A percentile compares a stretch with the other conserved stretches of the same genome.
Evolutionary conservation across 2,888 invertebrate species (phyloP).

Genomic region (Doris montereyensis): DNA sequence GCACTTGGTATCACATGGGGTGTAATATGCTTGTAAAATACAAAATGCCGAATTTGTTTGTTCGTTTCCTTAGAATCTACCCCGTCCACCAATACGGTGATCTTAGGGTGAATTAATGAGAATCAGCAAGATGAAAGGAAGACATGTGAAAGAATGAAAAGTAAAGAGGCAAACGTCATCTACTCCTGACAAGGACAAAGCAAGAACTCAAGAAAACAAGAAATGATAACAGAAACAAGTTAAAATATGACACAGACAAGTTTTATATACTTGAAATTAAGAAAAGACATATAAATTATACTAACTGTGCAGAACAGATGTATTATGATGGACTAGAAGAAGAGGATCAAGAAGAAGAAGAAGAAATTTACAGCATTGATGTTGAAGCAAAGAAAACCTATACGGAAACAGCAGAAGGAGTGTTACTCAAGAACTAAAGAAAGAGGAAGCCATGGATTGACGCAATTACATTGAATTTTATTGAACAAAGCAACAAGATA

Average conservation of each 20-base stretch:
- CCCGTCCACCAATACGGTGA: too few relatives aligned
- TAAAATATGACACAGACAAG: background rate
- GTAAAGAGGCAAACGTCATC: too few relatives aligned
- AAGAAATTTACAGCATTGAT: background rate
- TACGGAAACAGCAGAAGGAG: background rate
- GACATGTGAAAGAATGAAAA: too few relatives aligned
- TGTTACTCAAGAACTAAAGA: background rate
- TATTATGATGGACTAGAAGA: background rate
- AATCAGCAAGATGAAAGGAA: too few relatives aligned
- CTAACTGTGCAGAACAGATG: background rate
- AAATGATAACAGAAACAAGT: background rate
- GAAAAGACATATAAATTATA: background rate
- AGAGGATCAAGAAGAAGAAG: background rate
- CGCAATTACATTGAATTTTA: background rate
- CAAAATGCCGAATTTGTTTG: too few relatives aligned
- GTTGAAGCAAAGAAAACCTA: background rate
- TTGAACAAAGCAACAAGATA: too few relatives aligned
- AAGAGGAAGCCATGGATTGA: background rate
- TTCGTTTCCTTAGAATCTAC: too few relatives aligned
- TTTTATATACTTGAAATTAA: background rate
- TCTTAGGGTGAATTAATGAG: too few relatives aligned
- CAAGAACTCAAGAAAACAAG: too few relatives aligned
- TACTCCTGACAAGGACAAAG: too few relatives aligned
- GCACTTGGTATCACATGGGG: too few relatives aligned
- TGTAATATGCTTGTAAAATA: too few relatives aligned